phyloP scores from a whole-genome alignment of 2,113 vertebrate species.

The Deroptyus accipitrinus region DNA sequence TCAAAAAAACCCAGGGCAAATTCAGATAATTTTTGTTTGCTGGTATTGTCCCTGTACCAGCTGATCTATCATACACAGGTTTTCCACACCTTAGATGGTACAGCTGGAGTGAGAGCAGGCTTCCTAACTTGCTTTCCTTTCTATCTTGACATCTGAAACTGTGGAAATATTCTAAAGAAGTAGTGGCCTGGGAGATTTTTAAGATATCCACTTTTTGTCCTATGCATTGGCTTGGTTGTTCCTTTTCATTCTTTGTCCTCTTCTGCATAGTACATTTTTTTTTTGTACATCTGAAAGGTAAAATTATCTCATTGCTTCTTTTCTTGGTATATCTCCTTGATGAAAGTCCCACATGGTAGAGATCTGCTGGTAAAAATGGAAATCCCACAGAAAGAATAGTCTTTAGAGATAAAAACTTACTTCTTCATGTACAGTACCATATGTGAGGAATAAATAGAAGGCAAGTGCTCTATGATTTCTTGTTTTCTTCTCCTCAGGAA shows the following conservation, averaged over 20 bases:
- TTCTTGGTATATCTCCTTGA: background rate
- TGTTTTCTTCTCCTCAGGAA: slow-evolving; percentile 15
- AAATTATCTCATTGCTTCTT: background rate
- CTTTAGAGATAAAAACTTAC: background rate
- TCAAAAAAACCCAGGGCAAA: background rate
- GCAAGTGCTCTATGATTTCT: background rate
- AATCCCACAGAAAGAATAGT: background rate
- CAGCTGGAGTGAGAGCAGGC: background rate
- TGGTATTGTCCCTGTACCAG: background rate
- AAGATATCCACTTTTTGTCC: background rate
- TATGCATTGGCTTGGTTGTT: background rate
- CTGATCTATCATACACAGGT: background rate
- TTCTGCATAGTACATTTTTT: background rate
- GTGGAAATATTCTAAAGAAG: background rate
- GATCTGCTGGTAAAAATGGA: background rate
- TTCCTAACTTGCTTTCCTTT: background rate
- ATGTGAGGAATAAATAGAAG: slow-evolving; percentile 11
- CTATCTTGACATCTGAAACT: background rate
- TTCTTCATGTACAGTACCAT: background rate
- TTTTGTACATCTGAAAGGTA: background rate
- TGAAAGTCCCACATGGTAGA: background rate
- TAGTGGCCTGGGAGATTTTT: background rate
- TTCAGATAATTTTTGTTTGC: background rate
- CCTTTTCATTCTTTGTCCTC: background rate
- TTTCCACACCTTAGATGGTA: background rate